Conservation (phyloP, 2,888 invertebrate species). For the Cancer borealis region DNA sequence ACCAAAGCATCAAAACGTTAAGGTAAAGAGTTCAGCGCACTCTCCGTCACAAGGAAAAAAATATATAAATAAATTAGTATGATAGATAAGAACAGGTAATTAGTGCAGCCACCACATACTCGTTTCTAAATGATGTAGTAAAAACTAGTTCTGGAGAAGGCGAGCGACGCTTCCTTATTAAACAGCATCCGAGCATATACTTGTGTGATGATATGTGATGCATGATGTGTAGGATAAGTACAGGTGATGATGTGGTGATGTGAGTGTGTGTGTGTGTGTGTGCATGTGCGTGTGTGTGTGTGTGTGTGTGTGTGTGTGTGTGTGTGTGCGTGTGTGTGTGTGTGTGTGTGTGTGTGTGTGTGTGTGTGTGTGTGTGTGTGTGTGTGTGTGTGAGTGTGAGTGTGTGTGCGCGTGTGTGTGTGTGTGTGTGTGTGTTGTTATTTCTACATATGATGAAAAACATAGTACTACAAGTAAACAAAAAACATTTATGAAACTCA, state of each 20-base stretch:
- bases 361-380: not conserved
- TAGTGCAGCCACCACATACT: not conserved
- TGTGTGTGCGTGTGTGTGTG: not conserved
- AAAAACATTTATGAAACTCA: not conserved
- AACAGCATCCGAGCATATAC: not conserved
- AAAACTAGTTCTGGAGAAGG: not conserved
- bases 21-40: not conserved
- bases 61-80: too few relatives aligned
- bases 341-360: not conserved
- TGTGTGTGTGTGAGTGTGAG: not conserved
- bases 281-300: not conserved
- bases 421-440: not conserved
- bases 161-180: not conserved
- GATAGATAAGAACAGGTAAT: too few relatives aligned
- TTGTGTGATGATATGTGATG: not conserved
- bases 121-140: not conserved
- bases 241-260: not conserved
- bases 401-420: not conserved
- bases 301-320: slow-evolving; percentile 27
- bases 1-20: not conserved
- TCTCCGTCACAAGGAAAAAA: not conserved
- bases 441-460: not conserved
- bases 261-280: not conserved
- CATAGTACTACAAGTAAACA: too few relatives aligned
- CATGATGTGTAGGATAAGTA: not conserved